Evolutionary conservation across 2,888 invertebrate genomes (phyloP).

Genomic region (Pterostichus madidus): DNA sequence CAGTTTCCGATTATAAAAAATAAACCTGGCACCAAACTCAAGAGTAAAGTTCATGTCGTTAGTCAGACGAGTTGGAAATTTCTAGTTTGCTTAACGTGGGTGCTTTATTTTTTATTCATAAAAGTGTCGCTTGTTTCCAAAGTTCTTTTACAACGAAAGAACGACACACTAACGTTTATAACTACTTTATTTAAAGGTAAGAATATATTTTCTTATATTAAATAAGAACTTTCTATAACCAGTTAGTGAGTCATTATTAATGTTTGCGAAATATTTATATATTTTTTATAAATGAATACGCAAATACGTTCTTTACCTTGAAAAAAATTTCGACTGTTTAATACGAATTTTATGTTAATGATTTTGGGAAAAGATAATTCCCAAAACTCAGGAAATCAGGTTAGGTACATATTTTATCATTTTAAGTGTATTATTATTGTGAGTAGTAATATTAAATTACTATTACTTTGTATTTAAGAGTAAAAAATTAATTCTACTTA

Average conservation of each 20-base stretch:
- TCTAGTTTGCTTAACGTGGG: slow-evolving; percentile 15
- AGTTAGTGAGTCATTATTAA: no score
- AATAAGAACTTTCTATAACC: no score
- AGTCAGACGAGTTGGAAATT: neutral
- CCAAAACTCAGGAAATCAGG: neutral
- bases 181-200: neutral
- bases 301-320: slow-evolving; percentile 16
- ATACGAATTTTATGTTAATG: slow-evolving; percentile 24
- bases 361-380: neutral
- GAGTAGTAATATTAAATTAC: neutral
- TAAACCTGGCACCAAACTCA: slow-evolving; percentile 32
- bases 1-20: slow-evolving; percentile 26
- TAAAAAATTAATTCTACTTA: neutral
- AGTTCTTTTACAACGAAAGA: neutral
- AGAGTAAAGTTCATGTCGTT: slow-evolving; percentile 22
- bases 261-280: no score
- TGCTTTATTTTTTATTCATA: slow-evolving; percentile 32
- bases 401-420: neutral
- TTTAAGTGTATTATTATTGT: neutral
- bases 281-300: no score
- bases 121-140: neutral
- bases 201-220: no score
- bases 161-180: neutral
- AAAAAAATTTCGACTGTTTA: slow-evolving; percentile 14
- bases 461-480: no score